These are phyloP conservation scores for Melipona quadrifasciata DNA, from an alignment of 1,140 invertebrate genomes.

Conservation along the genomic window DNA sequence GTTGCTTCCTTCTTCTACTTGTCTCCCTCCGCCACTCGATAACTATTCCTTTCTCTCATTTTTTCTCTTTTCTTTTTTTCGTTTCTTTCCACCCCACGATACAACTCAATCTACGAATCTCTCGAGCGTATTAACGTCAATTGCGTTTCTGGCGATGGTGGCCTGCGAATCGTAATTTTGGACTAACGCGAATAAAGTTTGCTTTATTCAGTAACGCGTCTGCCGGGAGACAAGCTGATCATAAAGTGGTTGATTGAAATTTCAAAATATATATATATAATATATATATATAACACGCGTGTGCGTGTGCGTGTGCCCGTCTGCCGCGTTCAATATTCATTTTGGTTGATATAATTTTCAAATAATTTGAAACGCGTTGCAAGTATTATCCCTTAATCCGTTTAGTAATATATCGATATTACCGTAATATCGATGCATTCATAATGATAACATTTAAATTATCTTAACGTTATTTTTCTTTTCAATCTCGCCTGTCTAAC, in stretches of 20 bases:
- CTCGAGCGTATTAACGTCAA: slow-evolving; percentile 35
- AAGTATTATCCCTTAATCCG: slow-evolving; percentile 22
- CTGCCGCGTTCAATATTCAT: slow-evolving; percentile 13
- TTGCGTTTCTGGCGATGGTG: not conserved
- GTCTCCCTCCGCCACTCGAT: slow-evolving; percentile 1
- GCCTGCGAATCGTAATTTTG: slow-evolving; percentile 32
- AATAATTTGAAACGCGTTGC: slow-evolving; percentile 34
- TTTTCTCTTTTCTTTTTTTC: not conserved
- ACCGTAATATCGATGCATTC: not conserved
- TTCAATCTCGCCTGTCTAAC: too few species aligned
- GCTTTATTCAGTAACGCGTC: slow-evolving; percentile 48
- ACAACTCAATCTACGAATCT: slow-evolving; percentile 51
- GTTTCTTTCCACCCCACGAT: not conserved
- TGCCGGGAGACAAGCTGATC: slow-evolving; percentile 56
- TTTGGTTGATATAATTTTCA: slow-evolving; percentile 30
- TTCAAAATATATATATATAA: not conserved
- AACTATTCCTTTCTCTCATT: not conserved
- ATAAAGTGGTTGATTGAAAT: slow-evolving; percentile 18
- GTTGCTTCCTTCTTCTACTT: not conserved
- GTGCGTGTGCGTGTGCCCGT: not conserved
- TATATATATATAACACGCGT: not conserved
- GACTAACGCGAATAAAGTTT: slow-evolving; percentile 30
- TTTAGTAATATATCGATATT: slow-evolving; percentile 23
- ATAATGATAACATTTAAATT: slow-evolving; percentile 30
- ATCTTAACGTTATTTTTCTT: not conserved